These are phyloP conservation scores for Meiosimyza platycephala DNA, from an alignment of 2,888 invertebrate genomes.

Conservation along the genomic window DNA sequence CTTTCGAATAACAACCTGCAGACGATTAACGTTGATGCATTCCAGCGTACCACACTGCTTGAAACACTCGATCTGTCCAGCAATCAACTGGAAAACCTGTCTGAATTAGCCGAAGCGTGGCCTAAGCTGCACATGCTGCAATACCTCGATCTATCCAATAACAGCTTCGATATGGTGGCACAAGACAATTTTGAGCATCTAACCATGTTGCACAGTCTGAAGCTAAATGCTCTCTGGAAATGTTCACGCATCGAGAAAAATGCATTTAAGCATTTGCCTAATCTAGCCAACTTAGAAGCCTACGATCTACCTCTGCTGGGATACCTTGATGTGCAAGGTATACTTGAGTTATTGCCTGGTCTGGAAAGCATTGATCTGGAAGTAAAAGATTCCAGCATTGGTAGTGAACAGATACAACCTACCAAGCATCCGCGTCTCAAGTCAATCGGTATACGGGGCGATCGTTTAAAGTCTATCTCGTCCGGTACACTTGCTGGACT, in stretches of 20 bases:
- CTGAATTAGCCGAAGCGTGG: constrained; percentile 76
- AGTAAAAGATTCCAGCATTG: constrained; percentile 84
- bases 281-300: constrained; percentile 77
- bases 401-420: constrained; percentile 84
- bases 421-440: constrained; percentile 82
- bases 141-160: constrained; percentile 82
- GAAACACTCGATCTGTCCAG: constrained; percentile 82
- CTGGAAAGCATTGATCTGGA: constrained; percentile 85
- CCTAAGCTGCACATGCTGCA: constrained; percentile 78
- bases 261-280: constrained; percentile 79
- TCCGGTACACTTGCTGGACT: constrained; percentile 87
- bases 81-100: constrained; percentile 75
- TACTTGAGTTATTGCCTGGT: constrained; percentile 79
- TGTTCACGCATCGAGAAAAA: constrained; percentile 85
- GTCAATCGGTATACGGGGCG: constrained; percentile 80
- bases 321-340: constrained; percentile 86
- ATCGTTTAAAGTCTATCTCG: constrained; percentile 79
- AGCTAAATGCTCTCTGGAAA: constrained; percentile 75
- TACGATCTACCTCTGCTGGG: constrained; percentile 83
- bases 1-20: constrained; percentile 81
- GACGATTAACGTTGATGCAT: constrained; percentile 74
- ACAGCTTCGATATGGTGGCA: constrained; percentile 82
- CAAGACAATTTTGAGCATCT: constrained; percentile 82
- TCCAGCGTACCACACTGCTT: constrained; percentile 82
- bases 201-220: constrained; percentile 74